phyloP scores from a whole-genome alignment of 2,888 invertebrate species.

The Thera obeliscata region DNA sequence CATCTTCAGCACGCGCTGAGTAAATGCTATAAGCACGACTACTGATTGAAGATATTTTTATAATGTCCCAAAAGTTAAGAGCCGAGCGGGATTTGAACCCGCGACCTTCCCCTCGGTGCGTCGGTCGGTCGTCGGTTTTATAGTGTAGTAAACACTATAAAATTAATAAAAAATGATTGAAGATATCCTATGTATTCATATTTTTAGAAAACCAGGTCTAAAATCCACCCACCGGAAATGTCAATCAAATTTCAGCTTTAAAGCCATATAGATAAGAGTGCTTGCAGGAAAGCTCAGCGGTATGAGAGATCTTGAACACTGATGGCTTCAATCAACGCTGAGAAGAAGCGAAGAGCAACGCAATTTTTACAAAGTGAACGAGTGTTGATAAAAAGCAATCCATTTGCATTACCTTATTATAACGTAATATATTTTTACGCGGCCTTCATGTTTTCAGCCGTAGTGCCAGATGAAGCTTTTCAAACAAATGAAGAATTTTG shows the following conservation, averaged over 20 bases:
- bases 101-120: too few species aligned
- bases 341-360: constrained; percentile 49
- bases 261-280: constrained; percentile 14
- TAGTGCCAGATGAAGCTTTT: constrained; percentile 17
- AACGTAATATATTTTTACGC: constrained; percentile 28
- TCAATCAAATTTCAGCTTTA: constrained; percentile 27
- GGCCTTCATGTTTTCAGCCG: constrained; percentile 12
- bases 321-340: constrained; percentile 62
- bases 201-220: constrained; percentile 45
- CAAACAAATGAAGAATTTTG: constrained; percentile 8
- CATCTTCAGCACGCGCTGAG: constrained; percentile 45
- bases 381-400: constrained; percentile 41
- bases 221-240: constrained; percentile 16
- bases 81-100: too few species aligned
- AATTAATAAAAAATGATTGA: too few species aligned
- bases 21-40: constrained; percentile 51
- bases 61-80: too few species aligned
- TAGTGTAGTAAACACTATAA: too few species aligned
- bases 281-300: constrained; percentile 23
- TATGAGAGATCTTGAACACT: constrained; percentile 46
- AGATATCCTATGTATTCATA: constrained; percentile 56
- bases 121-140: too few species aligned
- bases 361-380: constrained; percentile 50
- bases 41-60: constrained; percentile 65
- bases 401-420: constrained; percentile 32